A percentile compares a stretch with the other conserved stretches of the same genome.
Conservation (phyloP, 2,797 vertebrate genomes). For the Enteromius radiatus region DNA sequence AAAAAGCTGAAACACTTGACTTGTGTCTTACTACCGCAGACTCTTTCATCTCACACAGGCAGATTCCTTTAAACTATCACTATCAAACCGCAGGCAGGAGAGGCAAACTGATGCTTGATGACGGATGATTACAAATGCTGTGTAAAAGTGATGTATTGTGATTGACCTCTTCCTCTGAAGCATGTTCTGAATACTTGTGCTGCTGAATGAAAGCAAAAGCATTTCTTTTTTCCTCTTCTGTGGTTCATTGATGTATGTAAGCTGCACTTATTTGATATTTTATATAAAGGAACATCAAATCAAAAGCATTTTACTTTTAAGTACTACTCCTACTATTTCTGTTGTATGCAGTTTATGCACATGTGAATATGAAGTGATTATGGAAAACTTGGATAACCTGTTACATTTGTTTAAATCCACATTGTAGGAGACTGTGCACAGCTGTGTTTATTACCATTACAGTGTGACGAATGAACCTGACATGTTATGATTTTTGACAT, state of each 20-base stretch:
- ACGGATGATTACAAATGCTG: slow-evolving; percentile 21
- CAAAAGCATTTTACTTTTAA: background rate
- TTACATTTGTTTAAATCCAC: background rate
- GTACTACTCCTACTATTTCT: background rate
- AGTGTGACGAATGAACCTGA: background rate
- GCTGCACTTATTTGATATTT: background rate
- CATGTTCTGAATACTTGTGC: slow-evolving; percentile 2
- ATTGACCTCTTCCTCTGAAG: slow-evolving; percentile 38
- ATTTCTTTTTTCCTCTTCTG: background rate
- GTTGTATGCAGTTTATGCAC: background rate
- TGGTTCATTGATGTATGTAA: slow-evolving; percentile 7
- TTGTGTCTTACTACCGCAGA: slow-evolving; percentile 11
- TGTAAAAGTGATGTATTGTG: slow-evolving; percentile 13
- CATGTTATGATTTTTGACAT: slow-evolving; percentile 1
- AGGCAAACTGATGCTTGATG: slow-evolving; percentile 40
- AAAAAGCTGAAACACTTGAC: slow-evolving; percentile 30
- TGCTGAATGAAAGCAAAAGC: background rate
- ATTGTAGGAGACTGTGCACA: background rate
- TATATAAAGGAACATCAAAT: background rate
- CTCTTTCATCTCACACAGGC: background rate
- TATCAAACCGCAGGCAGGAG: slow-evolving; percentile 9
- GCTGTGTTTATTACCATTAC: background rate
- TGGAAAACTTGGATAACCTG: background rate
- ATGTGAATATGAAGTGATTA: background rate
- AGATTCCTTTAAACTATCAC: slow-evolving; percentile 17